Evolutionary conservation across 1,140 invertebrate genomes (phyloP).

Genomic region (Dreissena polymorpha): DNA sequence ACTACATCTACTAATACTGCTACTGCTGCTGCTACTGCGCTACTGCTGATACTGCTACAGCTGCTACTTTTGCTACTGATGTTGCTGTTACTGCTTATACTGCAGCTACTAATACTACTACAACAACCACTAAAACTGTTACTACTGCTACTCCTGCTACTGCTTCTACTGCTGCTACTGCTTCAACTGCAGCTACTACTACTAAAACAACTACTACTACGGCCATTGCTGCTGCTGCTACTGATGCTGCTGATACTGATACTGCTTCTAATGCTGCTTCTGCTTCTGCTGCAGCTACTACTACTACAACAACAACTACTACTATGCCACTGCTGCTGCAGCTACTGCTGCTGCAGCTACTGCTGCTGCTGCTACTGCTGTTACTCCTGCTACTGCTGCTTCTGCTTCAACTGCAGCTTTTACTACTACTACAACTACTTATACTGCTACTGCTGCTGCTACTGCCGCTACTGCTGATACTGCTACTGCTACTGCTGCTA

Average conservation of each 20-base stretch:
- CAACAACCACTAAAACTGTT: background rate
- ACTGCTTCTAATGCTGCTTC: constrained; percentile 40
- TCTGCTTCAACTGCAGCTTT: no score
- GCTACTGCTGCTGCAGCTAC: constrained; percentile 3
- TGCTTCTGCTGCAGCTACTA: constrained; percentile 41
- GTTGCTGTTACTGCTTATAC: background rate
- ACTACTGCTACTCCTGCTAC: constrained; percentile 55
- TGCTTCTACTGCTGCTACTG: constrained; percentile 80
- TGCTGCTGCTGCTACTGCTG: constrained; percentile 11
- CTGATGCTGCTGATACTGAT: constrained; percentile 36
- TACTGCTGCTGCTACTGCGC: background rate
- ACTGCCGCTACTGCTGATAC: no score
- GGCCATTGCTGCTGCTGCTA: constrained; percentile 54
- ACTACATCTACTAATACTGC: no score
- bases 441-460: no score
- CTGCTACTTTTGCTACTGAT: background rate
- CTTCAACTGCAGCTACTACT: constrained; percentile 83
- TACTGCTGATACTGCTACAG: constrained; percentile 1
- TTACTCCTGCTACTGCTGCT: no score
- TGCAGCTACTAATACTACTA: background rate
- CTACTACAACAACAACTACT: no score
- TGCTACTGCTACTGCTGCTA: no score
- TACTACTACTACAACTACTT: constrained; percentile 21
- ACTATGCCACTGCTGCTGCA: constrained; percentile 13
- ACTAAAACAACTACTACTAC: constrained; percentile 80